Conservation (phyloP, 53 echinoderm and acorn worm species). For the Paracentrotus lividus region DNA sequence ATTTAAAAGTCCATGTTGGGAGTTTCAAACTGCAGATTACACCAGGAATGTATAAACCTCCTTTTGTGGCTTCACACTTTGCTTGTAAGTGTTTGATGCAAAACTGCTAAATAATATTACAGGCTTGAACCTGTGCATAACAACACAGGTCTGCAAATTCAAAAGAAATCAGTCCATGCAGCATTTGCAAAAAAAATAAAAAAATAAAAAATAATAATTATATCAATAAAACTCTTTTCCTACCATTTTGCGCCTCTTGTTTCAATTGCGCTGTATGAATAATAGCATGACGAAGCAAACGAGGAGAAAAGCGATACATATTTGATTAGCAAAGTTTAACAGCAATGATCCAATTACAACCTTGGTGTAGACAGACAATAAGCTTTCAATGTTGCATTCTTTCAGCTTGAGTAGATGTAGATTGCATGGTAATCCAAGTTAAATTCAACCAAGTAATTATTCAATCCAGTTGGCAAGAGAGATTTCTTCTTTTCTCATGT, state of each 20-base stretch:
- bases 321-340: not conserved
- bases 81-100: too few species aligned
- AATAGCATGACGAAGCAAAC: slow-evolving; percentile 58
- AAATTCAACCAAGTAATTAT: not conserved
- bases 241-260: slow-evolving; percentile 55
- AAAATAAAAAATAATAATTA: not conserved
- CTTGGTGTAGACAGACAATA: not conserved
- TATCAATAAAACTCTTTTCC: not conserved
- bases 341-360: not conserved
- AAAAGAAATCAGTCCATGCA: slow-evolving; percentile 18
- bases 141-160: not conserved
- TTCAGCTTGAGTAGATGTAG: not conserved
- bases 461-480: not conserved
- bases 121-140: not conserved
- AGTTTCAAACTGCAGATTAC: too few species aligned
- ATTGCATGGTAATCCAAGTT: not conserved
- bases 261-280: slow-evolving; percentile 62
- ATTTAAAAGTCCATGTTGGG: too few species aligned
- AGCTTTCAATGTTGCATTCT: not conserved
- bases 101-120: not conserved
- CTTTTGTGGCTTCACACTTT: too few species aligned
- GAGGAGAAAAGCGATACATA: slow-evolving; percentile 66
- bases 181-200: not conserved
- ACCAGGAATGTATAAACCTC: too few species aligned
- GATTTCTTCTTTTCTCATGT: not conserved